Evolutionary conservation across 2,113 vertebrate species (phyloP).

Genomic region (Pontoporia blainvillei): DNA sequence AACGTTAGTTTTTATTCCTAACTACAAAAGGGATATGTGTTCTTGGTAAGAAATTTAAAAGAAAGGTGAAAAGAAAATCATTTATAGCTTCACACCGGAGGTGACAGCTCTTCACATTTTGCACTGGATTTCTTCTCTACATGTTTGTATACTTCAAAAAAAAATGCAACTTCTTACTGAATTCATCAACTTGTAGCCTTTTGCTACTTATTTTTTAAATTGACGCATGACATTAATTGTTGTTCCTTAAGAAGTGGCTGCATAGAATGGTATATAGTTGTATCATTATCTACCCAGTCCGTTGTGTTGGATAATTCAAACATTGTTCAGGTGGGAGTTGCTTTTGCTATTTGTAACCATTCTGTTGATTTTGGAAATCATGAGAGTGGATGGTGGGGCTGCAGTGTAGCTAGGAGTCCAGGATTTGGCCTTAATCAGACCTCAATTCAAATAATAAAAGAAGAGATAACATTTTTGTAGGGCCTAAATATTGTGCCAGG

Average conservation of each 20-base stretch:
- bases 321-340: background rate
- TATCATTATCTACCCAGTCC: background rate
- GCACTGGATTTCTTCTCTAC: background rate
- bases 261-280: accelerated
- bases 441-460: background rate
- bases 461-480: background rate
- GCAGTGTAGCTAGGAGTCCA: background rate
- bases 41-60: conserved; percentile 31
- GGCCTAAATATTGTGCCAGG: background rate
- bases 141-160: background rate
- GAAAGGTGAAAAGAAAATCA: background rate
- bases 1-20: conserved; percentile 9
- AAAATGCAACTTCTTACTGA: background rate
- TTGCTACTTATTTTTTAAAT: background rate
- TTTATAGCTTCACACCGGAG: background rate
- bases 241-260: background rate
- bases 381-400: background rate
- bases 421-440: background rate
- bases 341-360: background rate
- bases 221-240: background rate
- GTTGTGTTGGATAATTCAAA: background rate
- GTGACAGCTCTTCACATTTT: background rate
- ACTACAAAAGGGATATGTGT: background rate
- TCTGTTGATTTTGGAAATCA: background rate
- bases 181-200: background rate